phyloP scores from a whole-genome alignment of 2,888 invertebrate genomes.

The Drosophila prostipennis region DNA sequence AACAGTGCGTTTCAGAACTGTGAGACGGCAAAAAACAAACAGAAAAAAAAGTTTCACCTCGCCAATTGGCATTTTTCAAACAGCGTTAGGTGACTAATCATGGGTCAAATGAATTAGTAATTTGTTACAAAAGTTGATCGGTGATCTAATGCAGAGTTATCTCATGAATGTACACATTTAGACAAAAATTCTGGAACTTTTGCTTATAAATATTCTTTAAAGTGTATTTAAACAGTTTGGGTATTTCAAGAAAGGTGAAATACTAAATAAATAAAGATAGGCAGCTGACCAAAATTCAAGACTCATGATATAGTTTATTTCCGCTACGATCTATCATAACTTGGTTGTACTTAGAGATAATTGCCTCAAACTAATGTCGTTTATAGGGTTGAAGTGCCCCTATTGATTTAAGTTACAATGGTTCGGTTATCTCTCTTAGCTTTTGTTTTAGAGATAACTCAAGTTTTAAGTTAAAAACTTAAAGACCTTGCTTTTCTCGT shows the following conservation, averaged over 20 bases:
- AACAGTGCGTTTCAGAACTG: slow-evolving; percentile 36
- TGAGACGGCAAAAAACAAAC: slow-evolving; percentile 20
- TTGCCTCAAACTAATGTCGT: neutral
- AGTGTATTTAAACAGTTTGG: neutral
- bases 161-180: slow-evolving; percentile 1
- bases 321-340: neutral
- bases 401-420: too few relatives aligned
- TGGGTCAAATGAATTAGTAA: slow-evolving; percentile 30
- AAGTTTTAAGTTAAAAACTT: too few relatives aligned
- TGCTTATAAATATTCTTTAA: neutral
- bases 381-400: too few relatives aligned
- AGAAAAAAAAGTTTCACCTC: slow-evolving; percentile 18
- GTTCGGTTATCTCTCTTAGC: neutral
- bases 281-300: too few relatives aligned
- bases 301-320: neutral
- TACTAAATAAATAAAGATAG: too few relatives aligned
- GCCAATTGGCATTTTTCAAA: slow-evolving; percentile 15
- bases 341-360: neutral
- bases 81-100: slow-evolving; percentile 27
- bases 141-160: slow-evolving; percentile 34
- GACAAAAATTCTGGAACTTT: neutral
- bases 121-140: slow-evolving; percentile 16
- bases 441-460: neutral
- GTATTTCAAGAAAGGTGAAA: too few relatives aligned
- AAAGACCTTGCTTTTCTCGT: neutral